Conservation (phyloP, 2,797 vertebrate genomes). For the Mus caroli region DNA sequence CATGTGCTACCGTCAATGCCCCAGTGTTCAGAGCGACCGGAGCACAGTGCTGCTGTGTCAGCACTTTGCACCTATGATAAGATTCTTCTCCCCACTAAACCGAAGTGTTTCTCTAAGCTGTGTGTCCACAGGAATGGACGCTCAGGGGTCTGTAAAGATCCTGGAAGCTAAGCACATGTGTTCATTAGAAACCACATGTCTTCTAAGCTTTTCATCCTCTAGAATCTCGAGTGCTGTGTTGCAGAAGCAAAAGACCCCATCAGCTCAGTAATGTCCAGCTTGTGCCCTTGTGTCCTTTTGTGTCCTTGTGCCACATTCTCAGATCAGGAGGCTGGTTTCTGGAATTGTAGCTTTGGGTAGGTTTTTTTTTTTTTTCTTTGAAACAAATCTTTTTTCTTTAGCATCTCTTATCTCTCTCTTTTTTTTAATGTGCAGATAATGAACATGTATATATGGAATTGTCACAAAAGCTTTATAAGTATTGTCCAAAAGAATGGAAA, state of each 20-base stretch:
- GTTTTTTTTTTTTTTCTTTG: background rate
- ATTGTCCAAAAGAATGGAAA: slow-evolving; percentile 99
- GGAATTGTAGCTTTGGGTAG: background rate
- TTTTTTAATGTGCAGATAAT: slow-evolving; percentile 92
- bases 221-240: background rate
- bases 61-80: background rate
- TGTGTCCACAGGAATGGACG: background rate
- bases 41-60: background rate
- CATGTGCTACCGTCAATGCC: background rate
- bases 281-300: background rate
- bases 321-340: background rate
- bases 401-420: background rate
- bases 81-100: background rate
- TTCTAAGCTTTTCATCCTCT: background rate
- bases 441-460: slow-evolving; percentile 99
- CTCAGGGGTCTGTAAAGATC: background rate
- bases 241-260: slow-evolving; percentile 50
- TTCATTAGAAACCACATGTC: background rate
- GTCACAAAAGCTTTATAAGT: slow-evolving; percentile 98
- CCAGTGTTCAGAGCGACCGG: background rate
- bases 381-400: background rate
- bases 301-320: background rate
- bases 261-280: background rate
- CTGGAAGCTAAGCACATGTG: slow-evolving; percentile 30
- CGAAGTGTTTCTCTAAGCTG: slow-evolving; percentile 45